These are phyloP conservation scores for Thysanoteuthis rhombus DNA, from an alignment of 2,888 invertebrate genomes.

Conservation along the genomic window DNA sequence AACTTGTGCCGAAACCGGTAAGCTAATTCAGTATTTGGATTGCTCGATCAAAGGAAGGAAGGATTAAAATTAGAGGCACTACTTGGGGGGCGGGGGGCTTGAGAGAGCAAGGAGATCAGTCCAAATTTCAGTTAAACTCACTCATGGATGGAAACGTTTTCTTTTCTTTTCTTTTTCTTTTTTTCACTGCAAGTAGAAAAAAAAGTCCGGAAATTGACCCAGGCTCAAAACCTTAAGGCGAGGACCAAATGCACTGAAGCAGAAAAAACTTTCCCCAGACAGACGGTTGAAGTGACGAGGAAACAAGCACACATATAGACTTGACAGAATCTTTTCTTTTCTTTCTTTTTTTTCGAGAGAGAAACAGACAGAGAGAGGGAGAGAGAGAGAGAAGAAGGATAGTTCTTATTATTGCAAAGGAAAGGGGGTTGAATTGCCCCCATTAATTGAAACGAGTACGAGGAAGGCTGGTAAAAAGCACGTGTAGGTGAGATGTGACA, in stretches of 20 bases:
- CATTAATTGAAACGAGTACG: not conserved
- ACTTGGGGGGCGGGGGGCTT: not conserved
- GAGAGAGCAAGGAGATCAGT: not conserved
- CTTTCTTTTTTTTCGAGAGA: not conserved
- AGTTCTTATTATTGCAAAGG: not conserved
- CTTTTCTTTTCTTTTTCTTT: not conserved
- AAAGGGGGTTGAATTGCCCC: not conserved
- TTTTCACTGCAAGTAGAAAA: not conserved
- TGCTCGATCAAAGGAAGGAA: not conserved
- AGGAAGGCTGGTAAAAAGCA: not conserved
- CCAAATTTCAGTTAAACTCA: not conserved
- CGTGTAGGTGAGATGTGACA: not conserved
- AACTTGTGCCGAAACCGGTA: not conserved
- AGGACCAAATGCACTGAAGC: not conserved
- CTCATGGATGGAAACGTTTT: not conserved
- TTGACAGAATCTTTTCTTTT: not conserved
- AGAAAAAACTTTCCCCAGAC: not conserved
- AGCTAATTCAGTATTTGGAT: not conserved
- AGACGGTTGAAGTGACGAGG: too few species aligned
- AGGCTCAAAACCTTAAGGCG: not conserved
- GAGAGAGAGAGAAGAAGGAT: not conserved
- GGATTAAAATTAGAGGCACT: not conserved
- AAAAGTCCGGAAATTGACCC: slow-evolving; percentile 12
- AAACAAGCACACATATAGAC: not conserved
- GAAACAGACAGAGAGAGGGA: too few species aligned